Base-by-base conservation (phyloP, 2,797 vertebrate genomes). In the Hemibagrus guttatus region DNA sequence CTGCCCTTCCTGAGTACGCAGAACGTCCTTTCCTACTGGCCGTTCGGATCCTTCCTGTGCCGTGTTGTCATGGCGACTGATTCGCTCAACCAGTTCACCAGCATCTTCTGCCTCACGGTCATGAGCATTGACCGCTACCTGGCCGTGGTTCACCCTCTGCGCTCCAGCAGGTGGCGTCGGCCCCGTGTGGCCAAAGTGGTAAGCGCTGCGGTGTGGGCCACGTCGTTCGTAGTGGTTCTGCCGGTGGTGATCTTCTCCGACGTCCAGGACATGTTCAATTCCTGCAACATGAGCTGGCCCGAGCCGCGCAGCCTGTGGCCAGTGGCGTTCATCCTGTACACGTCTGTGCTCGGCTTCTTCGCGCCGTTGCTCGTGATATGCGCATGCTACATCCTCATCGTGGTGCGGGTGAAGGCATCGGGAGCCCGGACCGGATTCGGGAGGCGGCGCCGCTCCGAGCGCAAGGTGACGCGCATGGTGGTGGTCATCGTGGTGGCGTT, bases 281-380 rank as follows among this genome's bases (percentile, higher is more conserved):
- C 97, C 0, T 99, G 98, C 91, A 98, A 99, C 93, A 98, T 99
- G 94, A 97, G 96, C 94, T 99, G 98, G 98, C 98, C 98, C 0
- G 98, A 99, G 91, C 98, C 98, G 0, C 95, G 94, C 17, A 95
- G 96, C 0, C 93, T 97, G 74, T 99, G 98, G 98, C 95, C 96
- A 1, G 96, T 97, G 0, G 97, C 96, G 46, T 99, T 99, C 92
- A 99, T 99, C 1, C 90, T 99, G 89, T 99, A 99, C 94, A 99
- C 98, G 0, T 96, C 98, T 0, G 97, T 95, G 0, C 91, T 99
- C 39, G 98, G 98, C 28, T 99, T 99, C 94, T 98, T 99, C 0
- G 98, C 96, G 6, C 98, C 98, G 0, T 94, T 99, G 91, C 95
- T 99, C 89, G 95, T 99, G 91, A 99, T 99, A 84, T 99, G 97